Base-by-base conservation (phyloP, 2,888 invertebrate genomes). In the Xylocampa areola region DNA sequence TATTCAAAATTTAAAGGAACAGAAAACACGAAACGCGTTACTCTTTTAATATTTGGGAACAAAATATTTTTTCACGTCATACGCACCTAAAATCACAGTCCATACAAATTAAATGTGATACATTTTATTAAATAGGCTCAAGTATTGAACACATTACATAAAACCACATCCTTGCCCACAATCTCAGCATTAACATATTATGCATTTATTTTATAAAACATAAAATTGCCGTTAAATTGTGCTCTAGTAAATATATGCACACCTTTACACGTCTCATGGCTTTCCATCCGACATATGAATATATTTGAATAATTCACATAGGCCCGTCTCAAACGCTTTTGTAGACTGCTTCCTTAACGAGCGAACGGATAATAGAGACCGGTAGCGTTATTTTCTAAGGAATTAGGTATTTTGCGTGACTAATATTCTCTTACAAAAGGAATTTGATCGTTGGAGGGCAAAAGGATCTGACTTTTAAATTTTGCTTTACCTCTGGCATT, bases 271-370 rank as follows among this genome's bases (percentile, higher is more conserved):
- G 72, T 67, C 60, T 72, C 82, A 72, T 82, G 81, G 79, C 81
- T 79, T 82, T 76, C 73, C 77, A 79, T 79, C 79, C 75, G 68
- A 71, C 82, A 82, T 84, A 87, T 87, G 88, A 87, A 88, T 88
- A 88, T 78, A 87, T 88, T 88, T 88, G 84, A 87, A 88, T 88
- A 87, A 85, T 85, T 84, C 82, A 51, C 67, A 76, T 82, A 84
- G 82, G 84, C 81, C 71, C 67, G 72, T 74, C 73, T 73, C 73
- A 79, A 80, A 75, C 73, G 80, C 71, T 79, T 78, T 79, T 77
- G 69, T 77, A 63, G 54, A 70, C 54, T 57, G 65, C 55, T 77
- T 73, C 69, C 72, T 68, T 75, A 77, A 75, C 77, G 67, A 73
- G 69, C 52, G 37, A 58, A 49, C 39, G 52, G 59, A 66, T 68